Conservation (phyloP, 2,113 vertebrate species). For the Ifrita kowaldi region DNA sequence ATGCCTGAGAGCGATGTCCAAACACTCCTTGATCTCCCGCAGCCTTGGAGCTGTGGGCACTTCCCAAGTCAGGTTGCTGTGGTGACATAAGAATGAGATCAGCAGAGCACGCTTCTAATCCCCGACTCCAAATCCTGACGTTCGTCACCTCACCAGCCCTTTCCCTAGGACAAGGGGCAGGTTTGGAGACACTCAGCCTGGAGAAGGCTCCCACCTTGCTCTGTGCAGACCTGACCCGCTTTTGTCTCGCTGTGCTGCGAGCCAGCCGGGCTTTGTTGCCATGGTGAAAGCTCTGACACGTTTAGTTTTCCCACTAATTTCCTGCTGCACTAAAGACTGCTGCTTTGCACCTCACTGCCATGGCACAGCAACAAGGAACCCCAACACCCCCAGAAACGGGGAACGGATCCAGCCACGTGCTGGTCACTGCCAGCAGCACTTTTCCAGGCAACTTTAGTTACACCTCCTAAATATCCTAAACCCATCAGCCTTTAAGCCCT, state of each 20-base stretch:
- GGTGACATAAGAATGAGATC: background rate
- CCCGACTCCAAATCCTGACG: rapidly evolving
- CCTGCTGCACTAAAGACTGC: background rate
- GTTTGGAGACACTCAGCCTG: background rate
- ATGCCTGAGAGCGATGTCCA: background rate
- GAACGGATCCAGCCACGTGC: rapidly evolving
- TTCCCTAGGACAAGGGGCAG: background rate
- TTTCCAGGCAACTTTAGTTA: background rate
- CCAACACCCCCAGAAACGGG: rapidly evolving
- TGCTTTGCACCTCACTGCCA: background rate
- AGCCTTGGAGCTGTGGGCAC: background rate
- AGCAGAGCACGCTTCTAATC: background rate
- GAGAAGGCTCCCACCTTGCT: background rate
- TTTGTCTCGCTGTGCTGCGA: background rate
- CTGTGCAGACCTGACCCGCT: background rate
- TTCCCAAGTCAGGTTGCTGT: background rate
- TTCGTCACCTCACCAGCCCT: background rate
- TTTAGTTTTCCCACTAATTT: conserved; percentile 16
- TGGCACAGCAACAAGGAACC: background rate
- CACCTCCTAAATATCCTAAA: background rate
- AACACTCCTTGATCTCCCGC: background rate
- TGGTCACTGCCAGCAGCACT: background rate
- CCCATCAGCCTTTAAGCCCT: background rate
- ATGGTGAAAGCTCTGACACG: conserved; percentile 31
- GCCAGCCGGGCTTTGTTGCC: background rate